phyloP scores from a whole-genome alignment of 2,888 invertebrate genomes.

The Netelia inedita region DNA sequence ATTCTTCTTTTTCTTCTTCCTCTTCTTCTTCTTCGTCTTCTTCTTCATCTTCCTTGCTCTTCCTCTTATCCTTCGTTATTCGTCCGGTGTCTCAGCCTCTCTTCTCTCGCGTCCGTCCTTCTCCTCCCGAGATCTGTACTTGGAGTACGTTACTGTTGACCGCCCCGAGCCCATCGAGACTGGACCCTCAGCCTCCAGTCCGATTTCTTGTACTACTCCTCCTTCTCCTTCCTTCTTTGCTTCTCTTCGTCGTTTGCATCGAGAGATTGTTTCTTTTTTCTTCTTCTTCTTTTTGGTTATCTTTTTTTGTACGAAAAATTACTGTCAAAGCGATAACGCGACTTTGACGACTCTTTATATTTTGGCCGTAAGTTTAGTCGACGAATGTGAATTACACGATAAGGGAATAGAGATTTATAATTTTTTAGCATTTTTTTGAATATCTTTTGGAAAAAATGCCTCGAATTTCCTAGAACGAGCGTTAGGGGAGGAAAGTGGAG shows the following conservation, averaged over 20 bases:
- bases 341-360: background rate
- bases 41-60: slow-evolving; percentile 28
- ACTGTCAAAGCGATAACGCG: background rate
- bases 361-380: too few relatives aligned
- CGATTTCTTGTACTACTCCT: slow-evolving; percentile 26
- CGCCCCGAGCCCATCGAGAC: slow-evolving; percentile 28
- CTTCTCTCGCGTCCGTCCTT: slow-evolving; percentile 10
- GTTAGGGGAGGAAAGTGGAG: slow-evolving; percentile 43
- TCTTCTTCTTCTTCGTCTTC: slow-evolving; percentile 13
- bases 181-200: slow-evolving; percentile 47
- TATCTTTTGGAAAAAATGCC: slow-evolving; percentile 2
- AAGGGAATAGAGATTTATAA: too few relatives aligned
- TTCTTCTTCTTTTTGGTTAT: slow-evolving; percentile 40
- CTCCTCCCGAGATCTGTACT: slow-evolving; percentile 29
- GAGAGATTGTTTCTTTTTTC: slow-evolving; percentile 47
- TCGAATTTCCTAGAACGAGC: slow-evolving; percentile 12
- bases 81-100: slow-evolving; percentile 1
- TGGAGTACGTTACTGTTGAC: slow-evolving; percentile 38
- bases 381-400: too few relatives aligned
- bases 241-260: slow-evolving; percentile 6
- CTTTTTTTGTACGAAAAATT: background rate
- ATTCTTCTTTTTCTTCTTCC: slow-evolving; percentile 19
- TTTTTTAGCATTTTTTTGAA: too few relatives aligned
- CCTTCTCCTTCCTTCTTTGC: slow-evolving; percentile 31
- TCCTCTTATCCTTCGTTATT: slow-evolving; percentile 24